These are phyloP conservation scores for Drosophila kanapiae DNA, from an alignment of 1,140 invertebrate species.

Conservation along the genomic window DNA sequence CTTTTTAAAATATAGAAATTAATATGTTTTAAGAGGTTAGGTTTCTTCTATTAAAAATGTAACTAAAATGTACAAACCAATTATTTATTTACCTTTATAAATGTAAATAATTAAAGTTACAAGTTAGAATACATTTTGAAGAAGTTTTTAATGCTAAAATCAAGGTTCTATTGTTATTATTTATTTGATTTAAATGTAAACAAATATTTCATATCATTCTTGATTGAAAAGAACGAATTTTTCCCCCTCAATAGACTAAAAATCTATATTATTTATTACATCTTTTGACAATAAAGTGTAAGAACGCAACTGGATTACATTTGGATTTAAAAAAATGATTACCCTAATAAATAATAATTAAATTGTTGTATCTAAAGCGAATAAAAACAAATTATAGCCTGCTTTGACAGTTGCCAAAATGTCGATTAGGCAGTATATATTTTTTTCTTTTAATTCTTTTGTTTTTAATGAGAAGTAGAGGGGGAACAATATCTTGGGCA, in stretches of 20 bases:
- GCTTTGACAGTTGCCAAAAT: conserved; percentile 34
- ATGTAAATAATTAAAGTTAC: too few species aligned
- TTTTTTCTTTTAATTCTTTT: not conserved
- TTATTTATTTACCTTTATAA: too few species aligned
- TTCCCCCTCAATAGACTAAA: not conserved
- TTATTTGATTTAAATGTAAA: not conserved
- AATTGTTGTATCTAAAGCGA: not conserved
- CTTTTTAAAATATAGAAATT: too few species aligned
- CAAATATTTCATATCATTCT: not conserved
- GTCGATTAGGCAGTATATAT: conserved; percentile 10
- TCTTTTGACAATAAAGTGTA: not conserved
- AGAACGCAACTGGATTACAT: not conserved
- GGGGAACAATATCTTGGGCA: not conserved
- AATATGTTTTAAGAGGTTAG: too few species aligned
- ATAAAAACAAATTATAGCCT: conserved; percentile 23
- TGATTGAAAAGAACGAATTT: not conserved
- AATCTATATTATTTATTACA: not conserved
- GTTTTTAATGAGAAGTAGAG: not conserved
- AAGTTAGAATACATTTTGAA: too few species aligned
- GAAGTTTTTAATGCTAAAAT: not conserved
- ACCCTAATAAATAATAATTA: conserved; percentile 12
- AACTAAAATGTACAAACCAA: too few species aligned
- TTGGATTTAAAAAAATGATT: not conserved
- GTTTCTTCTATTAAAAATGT: too few species aligned
- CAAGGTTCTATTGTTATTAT: not conserved